phyloP scores from a whole-genome alignment of 2,888 invertebrate species.

The Chelonus formosanus region DNA sequence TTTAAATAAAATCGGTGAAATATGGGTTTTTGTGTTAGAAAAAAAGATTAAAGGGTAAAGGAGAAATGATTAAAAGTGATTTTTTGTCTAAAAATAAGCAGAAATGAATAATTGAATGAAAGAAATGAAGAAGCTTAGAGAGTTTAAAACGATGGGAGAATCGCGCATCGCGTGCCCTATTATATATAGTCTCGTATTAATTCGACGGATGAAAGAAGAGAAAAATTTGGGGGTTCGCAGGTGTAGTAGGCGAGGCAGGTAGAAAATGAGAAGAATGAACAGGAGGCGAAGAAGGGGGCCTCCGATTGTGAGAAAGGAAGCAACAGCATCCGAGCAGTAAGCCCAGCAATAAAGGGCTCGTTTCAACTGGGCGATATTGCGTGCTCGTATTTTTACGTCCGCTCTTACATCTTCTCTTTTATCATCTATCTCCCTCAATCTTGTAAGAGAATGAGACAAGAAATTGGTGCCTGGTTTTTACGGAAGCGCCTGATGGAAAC shows the following conservation, averaged over 20 bases:
- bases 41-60: too few species aligned
- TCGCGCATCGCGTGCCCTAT: slow-evolving; percentile 22
- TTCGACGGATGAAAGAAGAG: slow-evolving; percentile 27
- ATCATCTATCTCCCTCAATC: not conserved
- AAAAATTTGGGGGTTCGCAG: slow-evolving; percentile 29
- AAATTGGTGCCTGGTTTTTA: not conserved
- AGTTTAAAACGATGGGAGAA: slow-evolving; percentile 20
- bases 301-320: slow-evolving; percentile 57
- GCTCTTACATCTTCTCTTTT: slow-evolving; percentile 1
- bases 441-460: not conserved
- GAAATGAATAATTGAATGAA: slow-evolving; percentile 3
- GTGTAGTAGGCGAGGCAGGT: slow-evolving; percentile 33
- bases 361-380: slow-evolving; percentile 30
- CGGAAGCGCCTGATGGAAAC: slow-evolving; percentile 25
- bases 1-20: too few species aligned
- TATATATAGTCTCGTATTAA: slow-evolving; percentile 27
- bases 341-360: slow-evolving; percentile 33
- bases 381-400: slow-evolving; percentile 29
- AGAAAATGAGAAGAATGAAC: slow-evolving; percentile 21
- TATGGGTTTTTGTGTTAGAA: too few species aligned
- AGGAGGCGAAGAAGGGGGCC: slow-evolving; percentile 44
- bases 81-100: too few species aligned
- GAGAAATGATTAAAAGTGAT: too few species aligned
- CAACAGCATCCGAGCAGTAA: slow-evolving; percentile 54
- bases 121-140: not conserved